Evolutionary conservation across 2,888 invertebrate genomes (phyloP), one percentile per base, ranked within the genome.

Genomic region (Globia sparganii): DNA sequence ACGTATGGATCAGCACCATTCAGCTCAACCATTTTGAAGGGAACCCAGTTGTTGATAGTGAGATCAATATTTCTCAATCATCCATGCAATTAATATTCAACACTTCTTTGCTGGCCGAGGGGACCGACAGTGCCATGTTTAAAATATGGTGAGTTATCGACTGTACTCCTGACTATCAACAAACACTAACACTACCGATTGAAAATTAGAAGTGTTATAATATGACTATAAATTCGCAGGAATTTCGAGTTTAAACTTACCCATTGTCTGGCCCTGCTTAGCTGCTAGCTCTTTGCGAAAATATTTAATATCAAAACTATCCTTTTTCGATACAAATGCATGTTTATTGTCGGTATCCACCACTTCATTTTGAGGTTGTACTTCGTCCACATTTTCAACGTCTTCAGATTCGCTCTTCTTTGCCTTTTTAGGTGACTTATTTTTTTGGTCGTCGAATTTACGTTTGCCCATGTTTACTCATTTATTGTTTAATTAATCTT

Each of bases 201-300:
- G 6, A 49, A 49, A 15, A 40, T 25, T 59, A 28, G 21, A 49
- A 53, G 11, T 68, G 6, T 49, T 8, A n/a, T 28, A 43, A n/a
- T n/a, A 31, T 43, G 2, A 34, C 5, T n/a, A n/a, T 21, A 2
- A 28, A 40, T 28, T 37, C 5, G 18, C n/a, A 28, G 34, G 8
- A 56, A 59, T n/a, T 6, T 34, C 18, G 13, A 64, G 25, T 65
- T 72, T 8, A 49, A 49, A 71, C 84, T 92, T 92, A 97, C 97
- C 97, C 92, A 96, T 96, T 78, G 97, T 96, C 88, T 97, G 97
- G 25, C 97, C 97, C 66, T 94, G 95, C 72, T 95, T 96, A 9
- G 95, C 94, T 0, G 94, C 91, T 73, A 98, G 89, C 83, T 97
- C 97, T 86, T 96, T 97, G 0, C 97, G 96, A 80, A 97, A 97